phyloP scores from a whole-genome alignment of 2,888 invertebrate species.

The Carabus problematicus region DNA sequence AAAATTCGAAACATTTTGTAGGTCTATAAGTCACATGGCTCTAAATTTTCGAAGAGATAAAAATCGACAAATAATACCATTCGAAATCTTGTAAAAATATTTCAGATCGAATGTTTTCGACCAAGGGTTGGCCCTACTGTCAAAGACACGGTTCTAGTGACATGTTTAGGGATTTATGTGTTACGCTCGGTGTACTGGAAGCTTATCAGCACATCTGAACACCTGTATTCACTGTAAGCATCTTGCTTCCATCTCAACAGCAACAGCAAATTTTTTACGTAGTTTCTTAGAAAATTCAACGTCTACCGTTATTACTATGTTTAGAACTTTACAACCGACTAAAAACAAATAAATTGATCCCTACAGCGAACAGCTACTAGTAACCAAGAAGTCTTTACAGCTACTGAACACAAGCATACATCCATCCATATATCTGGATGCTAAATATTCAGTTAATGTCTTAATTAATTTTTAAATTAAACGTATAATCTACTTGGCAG shows the following conservation, averaged over 20 bases:
- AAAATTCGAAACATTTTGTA: slow-evolving; percentile 38
- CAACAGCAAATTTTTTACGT: neutral
- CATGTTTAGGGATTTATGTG: slow-evolving; percentile 41
- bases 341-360: neutral
- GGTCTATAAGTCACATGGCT: slow-evolving; percentile 22
- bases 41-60: slow-evolving; percentile 24
- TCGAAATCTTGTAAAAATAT: slow-evolving; percentile 36
- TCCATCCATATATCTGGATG: too few relatives aligned
- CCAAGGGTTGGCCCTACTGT: slow-evolving; percentile 36
- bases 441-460: neutral
- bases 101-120: slow-evolving; percentile 32
- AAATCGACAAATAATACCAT: slow-evolving; percentile 33
- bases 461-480: neutral
- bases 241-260: too few relatives aligned
- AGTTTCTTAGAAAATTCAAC: neutral
- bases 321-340: neutral
- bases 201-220: slow-evolving; percentile 38
- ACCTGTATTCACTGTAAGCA: slow-evolving; percentile 20
- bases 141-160: slow-evolving; percentile 38
- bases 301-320: neutral
- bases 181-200: slow-evolving; percentile 26
- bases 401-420: too few relatives aligned
- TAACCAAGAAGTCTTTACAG: too few relatives aligned
- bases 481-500: too few relatives aligned
- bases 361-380: neutral